Percentiles rank a stretch among this genome's conserved stretches.
Conservation (phyloP, 2,797 vertebrate genomes). For the Oryzias dopingdopingensis region DNA sequence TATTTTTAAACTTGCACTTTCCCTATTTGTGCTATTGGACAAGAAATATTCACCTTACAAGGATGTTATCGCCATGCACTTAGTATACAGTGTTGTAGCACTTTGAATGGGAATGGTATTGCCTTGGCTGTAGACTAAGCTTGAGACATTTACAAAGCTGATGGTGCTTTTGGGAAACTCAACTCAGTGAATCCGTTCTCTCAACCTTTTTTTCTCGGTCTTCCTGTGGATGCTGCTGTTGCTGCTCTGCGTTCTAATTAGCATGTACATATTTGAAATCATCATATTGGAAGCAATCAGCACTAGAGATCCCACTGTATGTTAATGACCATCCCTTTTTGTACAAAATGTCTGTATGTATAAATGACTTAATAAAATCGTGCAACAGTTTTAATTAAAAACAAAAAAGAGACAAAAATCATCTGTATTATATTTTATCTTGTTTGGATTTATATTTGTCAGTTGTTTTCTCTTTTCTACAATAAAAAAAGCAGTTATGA, state of each 20-base stretch:
- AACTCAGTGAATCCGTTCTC: slow-evolving; percentile 40
- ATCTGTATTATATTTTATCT: slow-evolving; percentile 81
- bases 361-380: slow-evolving; percentile 79
- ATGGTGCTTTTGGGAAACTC: slow-evolving; percentile 70
- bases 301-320: slow-evolving; percentile 79
- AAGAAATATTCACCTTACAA: slow-evolving; percentile 31
- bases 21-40: slow-evolving; percentile 49
- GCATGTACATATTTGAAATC: slow-evolving; percentile 96
- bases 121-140: slow-evolving; percentile 47
- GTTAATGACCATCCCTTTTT: slow-evolving; percentile 87
- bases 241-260: slow-evolving; percentile 77
- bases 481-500: slow-evolving; percentile 82
- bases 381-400: slow-evolving; percentile 79
- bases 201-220: slow-evolving; percentile 40
- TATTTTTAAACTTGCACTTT: slow-evolving; percentile 46
- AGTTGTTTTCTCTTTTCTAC: slow-evolving; percentile 84
- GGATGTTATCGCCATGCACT: slow-evolving; percentile 47
- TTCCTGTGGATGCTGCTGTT: slow-evolving; percentile 80
- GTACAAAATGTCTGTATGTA: slow-evolving; percentile 87
- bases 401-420: slow-evolving; percentile 70
- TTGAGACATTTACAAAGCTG: slow-evolving; percentile 22
- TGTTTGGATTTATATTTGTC: slow-evolving; percentile 80
- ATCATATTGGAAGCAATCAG: slow-evolving; percentile 86
- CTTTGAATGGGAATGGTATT: slow-evolving; percentile 56
- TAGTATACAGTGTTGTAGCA: slow-evolving; percentile 62